phyloP scores from a whole-genome alignment of 1,140 invertebrate species.

The Archivesica marissinica region DNA sequence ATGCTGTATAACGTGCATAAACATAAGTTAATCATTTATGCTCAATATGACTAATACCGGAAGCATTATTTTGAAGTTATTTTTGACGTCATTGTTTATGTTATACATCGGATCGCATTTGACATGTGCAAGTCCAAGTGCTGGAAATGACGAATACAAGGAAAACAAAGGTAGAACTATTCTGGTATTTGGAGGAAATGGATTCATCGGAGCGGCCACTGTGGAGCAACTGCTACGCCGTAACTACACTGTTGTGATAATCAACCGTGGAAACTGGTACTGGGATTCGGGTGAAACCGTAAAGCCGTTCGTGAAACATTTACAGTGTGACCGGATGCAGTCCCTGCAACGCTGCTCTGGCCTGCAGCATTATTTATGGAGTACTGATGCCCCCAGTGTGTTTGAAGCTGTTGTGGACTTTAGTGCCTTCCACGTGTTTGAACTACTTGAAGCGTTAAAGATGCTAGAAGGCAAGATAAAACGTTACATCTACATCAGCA shows the following conservation, averaged over 20 bases:
- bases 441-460: conserved; percentile 79
- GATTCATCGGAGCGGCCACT: conserved; percentile 84
- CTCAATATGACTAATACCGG: too few relatives aligned
- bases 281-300: conserved; percentile 83
- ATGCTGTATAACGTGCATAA: too few relatives aligned
- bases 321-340: conserved; percentile 84
- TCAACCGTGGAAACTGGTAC: conserved; percentile 85
- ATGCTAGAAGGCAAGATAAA: conserved; percentile 78
- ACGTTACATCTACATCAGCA: conserved; percentile 85
- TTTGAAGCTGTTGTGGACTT: conserved; percentile 85
- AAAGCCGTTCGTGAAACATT: conserved; percentile 80
- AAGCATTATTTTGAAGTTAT: too few relatives aligned
- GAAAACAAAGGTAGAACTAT: conserved; percentile 59
- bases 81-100: too few relatives aligned
- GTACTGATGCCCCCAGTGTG: conserved; percentile 64
- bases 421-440: conserved; percentile 83
- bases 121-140: neutral
- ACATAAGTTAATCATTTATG: too few relatives aligned
- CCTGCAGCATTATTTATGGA: conserved; percentile 69
- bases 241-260: conserved; percentile 78
- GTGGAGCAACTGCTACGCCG: conserved; percentile 79
- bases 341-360: conserved; percentile 78
- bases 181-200: conserved; percentile 85
- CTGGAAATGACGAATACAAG: neutral
- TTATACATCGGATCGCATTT: too few relatives aligned